A percentile compares a stretch with the other conserved stretches of the same genome.
Conservation (phyloP, 2,113 vertebrate species). For the Hypanus sabinus region DNA sequence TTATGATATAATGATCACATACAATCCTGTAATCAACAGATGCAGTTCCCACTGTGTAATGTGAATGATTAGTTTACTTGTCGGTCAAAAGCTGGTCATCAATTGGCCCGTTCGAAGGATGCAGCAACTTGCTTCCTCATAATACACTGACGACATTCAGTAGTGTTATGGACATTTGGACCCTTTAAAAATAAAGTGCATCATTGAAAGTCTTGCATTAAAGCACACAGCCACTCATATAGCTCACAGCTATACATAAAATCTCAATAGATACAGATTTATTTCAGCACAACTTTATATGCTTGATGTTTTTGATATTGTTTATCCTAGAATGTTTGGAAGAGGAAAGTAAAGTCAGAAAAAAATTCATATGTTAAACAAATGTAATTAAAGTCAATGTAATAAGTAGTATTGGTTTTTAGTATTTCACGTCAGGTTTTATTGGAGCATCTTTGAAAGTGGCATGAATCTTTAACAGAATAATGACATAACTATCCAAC, state of each 20-base stretch:
- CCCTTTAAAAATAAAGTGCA: neutral
- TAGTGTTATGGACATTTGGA: too few relatives aligned
- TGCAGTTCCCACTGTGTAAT: neutral
- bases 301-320: neutral
- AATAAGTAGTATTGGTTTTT: neutral
- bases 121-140: too few relatives aligned
- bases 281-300: neutral
- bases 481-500: neutral
- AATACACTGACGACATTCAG: too few relatives aligned
- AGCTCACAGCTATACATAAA: neutral
- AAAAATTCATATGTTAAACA: neutral
- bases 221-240: neutral
- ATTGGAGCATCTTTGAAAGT: constrained; percentile 1
- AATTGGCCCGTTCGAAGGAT: too few relatives aligned
- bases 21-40: too few relatives aligned
- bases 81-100: too few relatives aligned
- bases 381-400: neutral
- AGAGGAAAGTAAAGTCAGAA: too few relatives aligned
- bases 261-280: neutral
- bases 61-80: too few relatives aligned
- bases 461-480: neutral
- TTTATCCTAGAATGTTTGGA: neutral
- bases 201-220: neutral
- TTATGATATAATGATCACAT: too few relatives aligned
- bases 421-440: neutral